Evolutionary conservation across 1,140 invertebrate species (phyloP).

Genomic region (Trissolcus basalis): DNA sequence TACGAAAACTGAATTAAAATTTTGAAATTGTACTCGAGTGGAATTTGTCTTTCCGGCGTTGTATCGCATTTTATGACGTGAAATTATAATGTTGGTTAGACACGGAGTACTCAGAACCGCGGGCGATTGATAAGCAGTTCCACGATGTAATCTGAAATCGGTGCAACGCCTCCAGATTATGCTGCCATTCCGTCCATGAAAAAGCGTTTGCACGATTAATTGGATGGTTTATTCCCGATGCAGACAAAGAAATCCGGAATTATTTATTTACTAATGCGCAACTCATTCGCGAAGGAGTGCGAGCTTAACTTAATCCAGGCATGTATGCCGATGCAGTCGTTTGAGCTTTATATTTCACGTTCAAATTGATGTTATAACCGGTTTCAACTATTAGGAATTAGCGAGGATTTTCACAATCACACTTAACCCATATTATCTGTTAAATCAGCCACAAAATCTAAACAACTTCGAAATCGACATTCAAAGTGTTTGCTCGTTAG

Average conservation of each 20-base stretch:
- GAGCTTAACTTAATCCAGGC: conserved; percentile 16
- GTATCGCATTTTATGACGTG: conserved; percentile 29
- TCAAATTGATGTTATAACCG: conserved; percentile 32
- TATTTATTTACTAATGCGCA: not conserved
- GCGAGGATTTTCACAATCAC: conserved; percentile 32
- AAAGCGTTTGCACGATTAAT: conserved; percentile 27
- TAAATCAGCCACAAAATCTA: conserved; percentile 39
- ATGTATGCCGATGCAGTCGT: conserved; percentile 21
- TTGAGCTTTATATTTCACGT: conserved; percentile 30
- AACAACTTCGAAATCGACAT: conserved; percentile 12
- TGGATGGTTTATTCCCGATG: conserved; percentile 1
- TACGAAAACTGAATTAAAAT: no score
- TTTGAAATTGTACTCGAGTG: no score
- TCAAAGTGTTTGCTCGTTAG: not conserved
- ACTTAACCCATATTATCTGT: conserved; percentile 47
- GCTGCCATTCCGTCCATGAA: conserved; percentile 13
- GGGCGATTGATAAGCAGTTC: conserved; percentile 39
- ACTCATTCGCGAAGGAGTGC: no score
- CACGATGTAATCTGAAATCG: conserved; percentile 21
- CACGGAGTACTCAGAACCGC: conserved; percentile 22
- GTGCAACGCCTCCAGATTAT: conserved; percentile 28
- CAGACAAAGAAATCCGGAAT: not conserved
- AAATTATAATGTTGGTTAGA: conserved; percentile 39
- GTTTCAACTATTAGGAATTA: conserved; percentile 45
- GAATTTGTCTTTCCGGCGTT: no score